These are phyloP conservation scores for Danio rerio DNA, from an alignment of 2,113 vertebrate species.

Conservation along the genomic window GRCz12tu NC_133187.1:27135501-27136000, in stretches of 20 bases:
- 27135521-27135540: conserved; percentile 6
- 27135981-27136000: too few species aligned
- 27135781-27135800: too few species aligned
- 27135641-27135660: conserved; percentile 35
- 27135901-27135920: too few species aligned
- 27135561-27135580: conserved; percentile 20
- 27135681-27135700: neutral
- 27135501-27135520: neutral
- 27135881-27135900: too few species aligned
- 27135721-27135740: neutral
- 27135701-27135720: neutral
- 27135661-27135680: conserved; percentile 11
- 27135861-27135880: too few species aligned
- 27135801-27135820: too few species aligned
- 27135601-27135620: conserved; percentile 5
- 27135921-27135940: too few species aligned
- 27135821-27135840: neutral
- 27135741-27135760: neutral
- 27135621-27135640: neutral
- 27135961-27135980: too few species aligned
- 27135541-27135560: conserved; percentile 40
- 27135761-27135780: too few species aligned
- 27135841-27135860: too few species aligned
- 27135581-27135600: conserved; percentile 30
- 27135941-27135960: too few species aligned